phyloP scores from a whole-genome alignment of 2,888 invertebrate species.

The Andricus curvator region DNA sequence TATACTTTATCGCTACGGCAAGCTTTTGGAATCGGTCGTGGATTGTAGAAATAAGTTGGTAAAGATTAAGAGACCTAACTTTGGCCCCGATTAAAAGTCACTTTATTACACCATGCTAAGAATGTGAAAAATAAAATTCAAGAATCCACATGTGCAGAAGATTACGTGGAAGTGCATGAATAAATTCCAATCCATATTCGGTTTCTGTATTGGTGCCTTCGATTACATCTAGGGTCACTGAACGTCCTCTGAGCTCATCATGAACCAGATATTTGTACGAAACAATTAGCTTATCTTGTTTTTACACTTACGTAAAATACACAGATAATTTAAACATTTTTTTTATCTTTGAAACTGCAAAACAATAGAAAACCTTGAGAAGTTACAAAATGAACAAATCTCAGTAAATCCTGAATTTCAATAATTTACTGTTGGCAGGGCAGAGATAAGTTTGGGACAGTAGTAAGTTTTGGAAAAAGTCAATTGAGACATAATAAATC shows the following conservation, averaged over 20 bases:
- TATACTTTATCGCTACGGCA: neutral
- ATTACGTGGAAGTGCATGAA: neutral
- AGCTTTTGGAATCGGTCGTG: neutral
- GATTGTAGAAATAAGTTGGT: neutral
- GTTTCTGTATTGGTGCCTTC: neutral
- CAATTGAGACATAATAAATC: too few species aligned
- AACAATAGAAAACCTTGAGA: too few species aligned
- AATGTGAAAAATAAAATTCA: neutral
- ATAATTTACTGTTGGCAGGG: too few species aligned
- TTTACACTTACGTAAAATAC: neutral
- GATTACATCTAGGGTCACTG: constrained; percentile 3
- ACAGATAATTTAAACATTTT: too few species aligned
- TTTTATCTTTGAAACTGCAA: too few species aligned
- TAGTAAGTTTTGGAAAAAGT: too few species aligned
- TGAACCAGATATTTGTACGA: neutral
- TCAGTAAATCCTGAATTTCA: too few species aligned
- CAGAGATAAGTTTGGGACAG: too few species aligned
- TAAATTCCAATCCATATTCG: neutral
- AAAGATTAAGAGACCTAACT: constrained; percentile 17
- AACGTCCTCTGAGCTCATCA: constrained; percentile 14
- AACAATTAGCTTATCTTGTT: neutral
- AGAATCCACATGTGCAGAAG: neutral
- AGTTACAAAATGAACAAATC: too few species aligned
- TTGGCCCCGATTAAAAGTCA: constrained; percentile 7
- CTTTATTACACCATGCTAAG: constrained; percentile 10